phyloP scores from a whole-genome alignment of 2,888 invertebrate species.

The Lordiphosa andalusiaca region DNA sequence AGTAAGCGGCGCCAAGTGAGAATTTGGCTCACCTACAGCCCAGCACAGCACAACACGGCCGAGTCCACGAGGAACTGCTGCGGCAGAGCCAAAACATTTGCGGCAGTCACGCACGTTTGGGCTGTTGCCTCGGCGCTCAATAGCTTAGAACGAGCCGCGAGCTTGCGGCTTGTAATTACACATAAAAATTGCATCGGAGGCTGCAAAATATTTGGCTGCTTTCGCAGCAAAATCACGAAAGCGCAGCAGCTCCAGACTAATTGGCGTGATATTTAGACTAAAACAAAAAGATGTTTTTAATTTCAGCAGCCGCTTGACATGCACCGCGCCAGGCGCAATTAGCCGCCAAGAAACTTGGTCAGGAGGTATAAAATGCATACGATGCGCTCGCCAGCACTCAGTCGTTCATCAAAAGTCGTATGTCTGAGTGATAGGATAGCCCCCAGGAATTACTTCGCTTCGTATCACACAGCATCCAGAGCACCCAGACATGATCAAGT shows the following conservation, averaged over 20 bases:
- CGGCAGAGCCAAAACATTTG: constrained; percentile 15
- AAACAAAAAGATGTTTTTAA: constrained; percentile 64
- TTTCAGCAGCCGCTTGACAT: constrained; percentile 58
- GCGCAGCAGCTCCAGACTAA: constrained; percentile 66
- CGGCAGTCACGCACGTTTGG: constrained; percentile 51
- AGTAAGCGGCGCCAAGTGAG: constrained; percentile 45
- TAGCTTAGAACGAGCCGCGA: constrained; percentile 71
- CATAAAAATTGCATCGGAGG: constrained; percentile 46
- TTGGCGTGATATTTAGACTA: constrained; percentile 77
- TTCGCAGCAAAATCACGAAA: constrained; percentile 68
- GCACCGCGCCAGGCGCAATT: constrained; percentile 58
- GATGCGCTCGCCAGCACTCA: constrained; percentile 65
- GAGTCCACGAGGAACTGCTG: constrained; percentile 22
- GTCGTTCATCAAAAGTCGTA: constrained; percentile 57
- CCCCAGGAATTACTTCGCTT: constrained; percentile 19
- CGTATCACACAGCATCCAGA: constrained; percentile 4
- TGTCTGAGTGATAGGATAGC: constrained; percentile 40
- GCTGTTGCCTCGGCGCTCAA: constrained; percentile 53
- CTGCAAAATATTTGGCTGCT: constrained; percentile 50
- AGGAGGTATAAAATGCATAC: constrained; percentile 76
- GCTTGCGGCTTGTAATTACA: constrained; percentile 50
- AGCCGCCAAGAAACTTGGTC: constrained; percentile 37
- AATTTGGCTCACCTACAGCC: constrained; percentile 20
- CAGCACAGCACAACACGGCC: no score
- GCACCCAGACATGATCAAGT: constrained; percentile 65